Evolutionary conservation across 2,797 vertebrate genomes (phyloP), one percentile per base, ranked within the genome.

Genomic region (Pseudochaenichthys georgianus): DNA sequence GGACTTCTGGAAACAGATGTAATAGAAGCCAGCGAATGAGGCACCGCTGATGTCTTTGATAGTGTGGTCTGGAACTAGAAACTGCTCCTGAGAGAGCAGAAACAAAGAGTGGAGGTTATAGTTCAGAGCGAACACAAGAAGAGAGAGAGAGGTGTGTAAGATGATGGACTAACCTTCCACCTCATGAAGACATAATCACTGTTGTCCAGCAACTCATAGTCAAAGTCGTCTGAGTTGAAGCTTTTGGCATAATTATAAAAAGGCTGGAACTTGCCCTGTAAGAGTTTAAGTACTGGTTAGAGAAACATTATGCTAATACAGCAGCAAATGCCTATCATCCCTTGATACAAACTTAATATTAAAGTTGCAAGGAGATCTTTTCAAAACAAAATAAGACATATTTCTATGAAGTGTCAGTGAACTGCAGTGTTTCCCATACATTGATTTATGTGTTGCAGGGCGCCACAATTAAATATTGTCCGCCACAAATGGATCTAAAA

Each of bases 1-100:
- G 60, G 98, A 99, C 93, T 99, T 99, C 95, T 99, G 98, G 94
- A 99, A 99, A 93, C 98, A 99, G 93, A 99, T 99, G 95, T 99
- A 99, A 93, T 99, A 99, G 95, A 99, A 99, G 76, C 98, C 98
- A 19, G 98, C 98, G 74, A 99, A 99, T 89, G 98, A 99, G 91
- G 98, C 98, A 10, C 98, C 98, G 0, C 98, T 99, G 92, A 99
- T 99, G 92, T 99, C 98, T 91, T 96, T 99, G 93, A 99, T 99
- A 2, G 98, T 99, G 94, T 99, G 98, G 92, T 99, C 98, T 10
- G 98, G 98, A 74, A 99, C 98, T 43, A 99, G 91, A 88, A 99
- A 99, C 94, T 99, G 98, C 77, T 99, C 98, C 98, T 99, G 91
- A 28, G 3, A 19, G 52, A 2, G 17, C 23, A 50, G 13, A 1